Conservation (phyloP, 2,113 vertebrate genomes). For the Microtus oregoni region DNA sequence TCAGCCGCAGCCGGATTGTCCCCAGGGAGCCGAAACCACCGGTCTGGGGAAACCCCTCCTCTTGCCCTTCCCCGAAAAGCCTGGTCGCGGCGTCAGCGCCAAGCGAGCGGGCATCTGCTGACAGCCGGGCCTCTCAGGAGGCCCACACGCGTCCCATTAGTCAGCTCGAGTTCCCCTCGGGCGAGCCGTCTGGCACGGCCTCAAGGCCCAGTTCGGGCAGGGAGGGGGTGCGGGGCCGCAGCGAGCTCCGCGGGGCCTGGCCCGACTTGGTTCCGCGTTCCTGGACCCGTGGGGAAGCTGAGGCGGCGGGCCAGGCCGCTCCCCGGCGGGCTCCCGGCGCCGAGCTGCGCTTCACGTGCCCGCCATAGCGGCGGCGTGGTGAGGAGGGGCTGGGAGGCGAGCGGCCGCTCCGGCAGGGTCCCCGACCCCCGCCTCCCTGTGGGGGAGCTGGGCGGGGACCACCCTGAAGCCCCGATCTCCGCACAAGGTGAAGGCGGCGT, state of each 20-base stretch:
- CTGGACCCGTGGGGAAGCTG: constrained; percentile 71
- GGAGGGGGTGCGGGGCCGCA: constrained; percentile 47
- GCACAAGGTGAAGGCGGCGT: neutral
- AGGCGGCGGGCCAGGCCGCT: constrained; percentile 77
- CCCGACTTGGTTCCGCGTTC: constrained; percentile 77
- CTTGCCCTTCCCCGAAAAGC: constrained; percentile 84
- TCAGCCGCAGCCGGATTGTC: constrained; percentile 56
- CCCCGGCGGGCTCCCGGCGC: constrained; percentile 77
- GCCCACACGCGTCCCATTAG: constrained; percentile 85
- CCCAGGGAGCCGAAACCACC: constrained; percentile 65
- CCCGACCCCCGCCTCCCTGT: constrained; percentile 59
- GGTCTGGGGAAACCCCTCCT: constrained; percentile 79
- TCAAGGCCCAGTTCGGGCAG: constrained; percentile 80
- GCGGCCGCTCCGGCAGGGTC: constrained; percentile 71
- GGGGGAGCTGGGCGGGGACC: constrained; percentile 40
- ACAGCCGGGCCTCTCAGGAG: constrained; percentile 83
- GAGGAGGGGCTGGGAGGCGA: neutral
- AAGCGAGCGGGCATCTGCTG: constrained; percentile 84
- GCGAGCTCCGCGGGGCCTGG: constrained; percentile 47
- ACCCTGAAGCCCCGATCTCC: constrained; percentile 48
- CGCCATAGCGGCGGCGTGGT: constrained; percentile 74
- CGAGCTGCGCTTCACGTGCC: constrained; percentile 80
- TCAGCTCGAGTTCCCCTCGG: constrained; percentile 88
- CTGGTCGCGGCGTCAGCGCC: constrained; percentile 75
- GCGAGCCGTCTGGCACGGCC: constrained; percentile 85